Conservation (phyloP, 2,113 vertebrate genomes). For the Chascanopsetta lugubris region DNA sequence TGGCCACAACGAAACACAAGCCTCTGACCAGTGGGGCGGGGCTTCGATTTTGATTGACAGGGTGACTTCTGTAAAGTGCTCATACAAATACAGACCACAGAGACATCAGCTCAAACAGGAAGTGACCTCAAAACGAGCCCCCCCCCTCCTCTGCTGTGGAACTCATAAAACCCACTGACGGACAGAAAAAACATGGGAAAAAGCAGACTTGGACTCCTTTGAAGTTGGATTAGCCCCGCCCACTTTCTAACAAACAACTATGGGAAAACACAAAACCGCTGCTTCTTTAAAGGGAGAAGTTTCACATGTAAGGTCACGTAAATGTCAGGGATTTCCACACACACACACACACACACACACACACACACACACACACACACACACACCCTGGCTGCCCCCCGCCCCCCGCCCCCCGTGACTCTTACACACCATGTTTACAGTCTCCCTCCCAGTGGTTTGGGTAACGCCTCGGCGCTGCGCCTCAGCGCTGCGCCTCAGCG, state of each 20-base stretch:
- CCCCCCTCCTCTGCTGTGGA: too few species aligned
- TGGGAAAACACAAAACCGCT: constrained; percentile 1
- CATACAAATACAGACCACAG: too few species aligned
- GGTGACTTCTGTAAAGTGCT: too few species aligned
- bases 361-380: constrained; percentile 38
- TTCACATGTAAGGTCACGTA: constrained; percentile 60
- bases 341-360: constrained; percentile 17
- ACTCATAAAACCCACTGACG: too few species aligned
- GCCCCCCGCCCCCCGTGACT: constrained; percentile 49
- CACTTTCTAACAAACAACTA: constrained; percentile 21
- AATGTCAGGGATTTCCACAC: constrained; percentile 62
- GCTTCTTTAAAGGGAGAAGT: constrained; percentile 8
- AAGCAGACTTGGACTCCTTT: too few species aligned
- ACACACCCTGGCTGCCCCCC: constrained; percentile 47
- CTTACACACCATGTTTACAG: constrained; percentile 58
- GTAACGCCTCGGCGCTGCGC: constrained; percentile 41
- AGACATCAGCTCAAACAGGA: too few species aligned
- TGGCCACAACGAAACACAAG: too few species aligned
- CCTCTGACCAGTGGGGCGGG: too few species aligned
- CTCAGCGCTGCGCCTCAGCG: constrained; percentile 29
- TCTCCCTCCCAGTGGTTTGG: constrained; percentile 23
- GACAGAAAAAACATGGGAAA: too few species aligned
- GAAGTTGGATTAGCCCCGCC: constrained; percentile 27
- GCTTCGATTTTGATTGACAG: too few species aligned
- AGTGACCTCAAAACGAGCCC: too few species aligned